A percentile compares a stretch with the other conserved stretches of the same genome.
Evolutionary conservation across 1,140 invertebrate species (phyloP).

Genomic region (Pseudomyrmex sp.): DNA sequence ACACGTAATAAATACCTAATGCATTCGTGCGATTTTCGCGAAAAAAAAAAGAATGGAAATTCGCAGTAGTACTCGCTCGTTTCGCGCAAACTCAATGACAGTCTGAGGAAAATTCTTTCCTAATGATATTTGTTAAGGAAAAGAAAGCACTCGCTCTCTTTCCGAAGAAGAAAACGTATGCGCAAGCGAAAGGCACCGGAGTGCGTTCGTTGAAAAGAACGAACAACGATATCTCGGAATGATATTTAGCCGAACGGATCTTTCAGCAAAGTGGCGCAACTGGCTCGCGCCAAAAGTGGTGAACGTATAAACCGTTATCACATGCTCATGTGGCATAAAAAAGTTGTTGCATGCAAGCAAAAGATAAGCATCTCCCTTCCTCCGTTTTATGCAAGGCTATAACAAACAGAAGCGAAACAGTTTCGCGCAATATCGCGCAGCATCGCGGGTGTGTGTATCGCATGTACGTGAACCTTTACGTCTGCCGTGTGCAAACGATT

Average conservation of each 20-base stretch:
- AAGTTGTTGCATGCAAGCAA: slow-evolving; percentile 4
- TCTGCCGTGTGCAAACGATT: not conserved
- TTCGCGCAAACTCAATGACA: not conserved
- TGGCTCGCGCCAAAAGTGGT: not conserved
- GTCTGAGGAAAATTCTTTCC: slow-evolving; percentile 4
- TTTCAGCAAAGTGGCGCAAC: slow-evolving; percentile 4
- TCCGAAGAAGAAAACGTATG: not conserved
- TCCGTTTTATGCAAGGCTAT: slow-evolving; percentile 23
- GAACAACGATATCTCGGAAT: not conserved
- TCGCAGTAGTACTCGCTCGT: not conserved
- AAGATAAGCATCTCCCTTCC: slow-evolving; percentile 3
- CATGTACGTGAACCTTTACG: slow-evolving; percentile 5
- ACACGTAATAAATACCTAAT: too few species aligned
- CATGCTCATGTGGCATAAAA: slow-evolving; percentile 28
- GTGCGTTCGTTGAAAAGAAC: slow-evolving; percentile 11
- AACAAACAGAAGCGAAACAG: slow-evolving; percentile 25
- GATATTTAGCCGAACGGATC: slow-evolving; percentile 19
- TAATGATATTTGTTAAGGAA: slow-evolving; percentile 34
- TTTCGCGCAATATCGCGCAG: not conserved
- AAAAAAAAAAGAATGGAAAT: not conserved
- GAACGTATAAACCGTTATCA: slow-evolving; percentile 21
- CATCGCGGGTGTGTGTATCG: slow-evolving; percentile 14
- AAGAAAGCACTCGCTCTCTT: not conserved
- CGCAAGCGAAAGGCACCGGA: not conserved
- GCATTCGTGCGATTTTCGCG: not conserved